phyloP scores from a whole-genome alignment of 1,140 invertebrate species.

The Pseudomyrmex cubaensis region DNA sequence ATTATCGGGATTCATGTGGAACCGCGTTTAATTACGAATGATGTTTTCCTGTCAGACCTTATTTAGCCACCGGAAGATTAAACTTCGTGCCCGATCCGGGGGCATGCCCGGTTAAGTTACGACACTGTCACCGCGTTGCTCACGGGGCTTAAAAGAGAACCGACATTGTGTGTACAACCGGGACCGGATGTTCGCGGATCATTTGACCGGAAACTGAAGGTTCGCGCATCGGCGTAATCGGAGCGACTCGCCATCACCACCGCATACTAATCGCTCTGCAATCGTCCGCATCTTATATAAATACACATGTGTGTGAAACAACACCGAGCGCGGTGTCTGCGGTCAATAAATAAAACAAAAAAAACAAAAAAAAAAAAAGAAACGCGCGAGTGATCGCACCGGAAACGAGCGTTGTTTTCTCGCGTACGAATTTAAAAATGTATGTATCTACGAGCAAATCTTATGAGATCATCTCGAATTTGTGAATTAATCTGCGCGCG shows the following conservation, averaged over 20 bases:
- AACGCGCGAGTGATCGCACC: no score
- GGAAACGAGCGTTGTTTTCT: no score
- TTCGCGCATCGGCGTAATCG: conserved; percentile 79
- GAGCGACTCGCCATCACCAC: conserved; percentile 54
- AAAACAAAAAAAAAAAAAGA: no score
- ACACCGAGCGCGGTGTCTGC: background rate
- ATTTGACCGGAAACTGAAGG: conserved; percentile 82
- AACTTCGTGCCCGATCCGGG: conserved; percentile 27
- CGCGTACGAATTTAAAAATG: no score
- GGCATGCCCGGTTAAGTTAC: conserved; percentile 26
- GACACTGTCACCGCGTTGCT: conserved; percentile 31
- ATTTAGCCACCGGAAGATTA: conserved; percentile 40
- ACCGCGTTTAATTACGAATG: conserved; percentile 21
- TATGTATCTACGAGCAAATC: no score
- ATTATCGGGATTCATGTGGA: no score
- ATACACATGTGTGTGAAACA: conserved; percentile 2
- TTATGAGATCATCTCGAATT: no score
- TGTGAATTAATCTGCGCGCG: no score
- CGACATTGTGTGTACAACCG: conserved; percentile 66
- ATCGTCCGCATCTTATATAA: conserved; percentile 76
- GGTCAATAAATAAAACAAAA: no score
- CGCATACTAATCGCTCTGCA: conserved; percentile 73
- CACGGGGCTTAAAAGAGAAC: conserved; percentile 23
- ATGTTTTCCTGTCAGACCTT: conserved; percentile 12
- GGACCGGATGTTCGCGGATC: conserved; percentile 80